Evolutionary conservation across 2,888 invertebrate genomes (phyloP), one percentile per base, ranked within the genome.

Genomic region (Hypomecis punctinalis): DNA sequence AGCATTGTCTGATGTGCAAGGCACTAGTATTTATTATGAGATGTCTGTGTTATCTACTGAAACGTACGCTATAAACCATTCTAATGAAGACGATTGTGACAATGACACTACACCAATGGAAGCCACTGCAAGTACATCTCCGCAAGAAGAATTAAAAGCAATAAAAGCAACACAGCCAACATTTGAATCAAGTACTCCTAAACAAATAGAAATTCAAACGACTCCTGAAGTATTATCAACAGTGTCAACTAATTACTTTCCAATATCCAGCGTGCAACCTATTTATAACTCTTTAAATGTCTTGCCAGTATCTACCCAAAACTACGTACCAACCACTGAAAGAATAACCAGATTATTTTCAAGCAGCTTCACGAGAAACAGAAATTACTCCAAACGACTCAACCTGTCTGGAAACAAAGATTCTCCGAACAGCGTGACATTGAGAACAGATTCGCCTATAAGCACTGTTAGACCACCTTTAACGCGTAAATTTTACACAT

Each of bases 1-100:
- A 79, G 88, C 85, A 75, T 77, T 91, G 73, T 89, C 90, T 72
- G 93, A 93, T 80, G 88, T 90, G 59, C 91, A 93, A 35, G 93
- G 91, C 71, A 93, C 93, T 70, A 93, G 93, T 84, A 89, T 93
- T 81, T 93, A 92, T 76, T 93, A 92, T 67, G 92, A 93, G 78
- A 90, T 89, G 89, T 91, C 93, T 53, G 88, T 93, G 33, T 69
- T 93, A 49, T 93, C 93, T 13, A 93, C 93, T 5, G 90, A 92
- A 76, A 91, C 89, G 0, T 93, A 92, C 72, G 83, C 86, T 66
- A 84, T 91, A 49, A 84, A 85, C 60, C 83, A 88, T 66, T 79
- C 78, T 6, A 76, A 80, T 47, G 91, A 90, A 52, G 88, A 90
- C 51, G 91, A 93, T 55, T 92, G 93, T 72, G 92, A 93, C 60